Conservation (phyloP, 2,797 vertebrate species). For the Rhinatrema bivittatum region DNA sequence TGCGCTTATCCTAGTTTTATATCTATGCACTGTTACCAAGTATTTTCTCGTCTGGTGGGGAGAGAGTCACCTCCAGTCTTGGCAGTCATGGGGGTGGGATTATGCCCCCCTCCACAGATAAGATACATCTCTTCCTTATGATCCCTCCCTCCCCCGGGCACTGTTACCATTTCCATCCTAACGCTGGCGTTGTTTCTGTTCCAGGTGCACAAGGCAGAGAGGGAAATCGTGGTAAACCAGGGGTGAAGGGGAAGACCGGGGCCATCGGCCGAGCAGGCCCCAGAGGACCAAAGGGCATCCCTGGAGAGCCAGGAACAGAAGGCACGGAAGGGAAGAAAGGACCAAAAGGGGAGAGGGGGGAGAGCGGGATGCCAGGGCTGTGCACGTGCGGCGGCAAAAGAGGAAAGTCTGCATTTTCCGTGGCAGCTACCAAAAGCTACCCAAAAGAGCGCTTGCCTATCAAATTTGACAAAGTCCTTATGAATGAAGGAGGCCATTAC, state of each 20-base stretch:
- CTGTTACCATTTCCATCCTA: too few species aligned
- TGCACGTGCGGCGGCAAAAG: slow-evolving; percentile 67
- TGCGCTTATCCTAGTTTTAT: too few species aligned
- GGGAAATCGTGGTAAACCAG: slow-evolving; percentile 80
- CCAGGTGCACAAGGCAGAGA: slow-evolving; percentile 75
- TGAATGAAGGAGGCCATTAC: slow-evolving; percentile 90
- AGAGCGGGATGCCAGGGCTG: slow-evolving; percentile 67
- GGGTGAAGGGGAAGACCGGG: slow-evolving; percentile 76
- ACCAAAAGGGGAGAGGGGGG: slow-evolving; percentile 66
- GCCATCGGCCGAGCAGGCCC: slow-evolving; percentile 80
- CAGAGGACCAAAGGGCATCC: slow-evolving; percentile 72
- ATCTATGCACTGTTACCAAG: too few species aligned
- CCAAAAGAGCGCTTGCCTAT: slow-evolving; percentile 86
- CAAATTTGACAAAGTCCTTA: slow-evolving; percentile 85
- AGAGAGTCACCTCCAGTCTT: too few species aligned
- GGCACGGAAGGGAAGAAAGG: slow-evolving; percentile 73
- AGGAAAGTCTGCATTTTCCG: slow-evolving; percentile 86
- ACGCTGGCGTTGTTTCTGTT: slow-evolving; percentile 28
- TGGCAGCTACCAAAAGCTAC: slow-evolving; percentile 89
- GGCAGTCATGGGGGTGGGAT: too few species aligned
- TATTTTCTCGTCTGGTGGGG: too few species aligned
- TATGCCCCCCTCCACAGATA: too few species aligned
- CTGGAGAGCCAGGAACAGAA: slow-evolving; percentile 59
- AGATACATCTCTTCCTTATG: too few species aligned
- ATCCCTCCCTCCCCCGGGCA: too few species aligned